Conservation (phyloP, 1,140 invertebrate genomes). For the Aphidius gifuensis region DNA sequence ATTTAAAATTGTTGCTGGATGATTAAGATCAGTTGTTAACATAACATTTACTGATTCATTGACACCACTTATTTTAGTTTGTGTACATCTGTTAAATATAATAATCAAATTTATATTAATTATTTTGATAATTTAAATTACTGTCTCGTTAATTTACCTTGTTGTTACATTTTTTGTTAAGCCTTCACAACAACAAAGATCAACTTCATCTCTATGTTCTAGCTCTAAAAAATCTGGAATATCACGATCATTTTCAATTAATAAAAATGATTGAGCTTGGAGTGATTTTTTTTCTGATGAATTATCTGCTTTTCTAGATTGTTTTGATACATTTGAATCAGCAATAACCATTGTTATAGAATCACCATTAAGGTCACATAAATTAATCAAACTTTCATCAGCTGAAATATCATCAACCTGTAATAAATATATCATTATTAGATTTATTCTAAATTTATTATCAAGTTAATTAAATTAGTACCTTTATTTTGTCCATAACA, state of each 20-base stretch:
- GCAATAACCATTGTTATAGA: not conserved
- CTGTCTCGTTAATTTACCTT: not conserved
- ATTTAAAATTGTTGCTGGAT: slow-evolving; percentile 20
- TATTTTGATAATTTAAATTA: no score
- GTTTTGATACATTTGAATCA: not conserved
- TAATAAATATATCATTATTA: no score
- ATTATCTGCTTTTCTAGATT: not conserved
- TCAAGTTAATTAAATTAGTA: no score
- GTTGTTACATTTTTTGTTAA: not conserved
- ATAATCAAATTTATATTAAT: not conserved
- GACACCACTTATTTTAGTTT: slow-evolving; percentile 33
- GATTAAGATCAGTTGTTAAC: slow-evolving; percentile 23
- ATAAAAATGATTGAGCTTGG: not conserved
- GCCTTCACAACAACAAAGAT: slow-evolving; percentile 2
- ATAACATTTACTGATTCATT: slow-evolving; percentile 23
- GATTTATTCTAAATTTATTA: no score
- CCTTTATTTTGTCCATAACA: no score
- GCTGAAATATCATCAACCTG: no score
- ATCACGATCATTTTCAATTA: slow-evolving; percentile 35
- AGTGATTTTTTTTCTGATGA: slow-evolving; percentile 17
- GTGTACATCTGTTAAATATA: slow-evolving; percentile 18
- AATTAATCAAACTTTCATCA: not conserved
- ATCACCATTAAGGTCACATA: not conserved
- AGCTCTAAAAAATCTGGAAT: slow-evolving; percentile 36
- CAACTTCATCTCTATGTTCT: slow-evolving; percentile 19